Conservation (phyloP, 2,797 vertebrate species). For the Sebastes glaucus region DNA sequence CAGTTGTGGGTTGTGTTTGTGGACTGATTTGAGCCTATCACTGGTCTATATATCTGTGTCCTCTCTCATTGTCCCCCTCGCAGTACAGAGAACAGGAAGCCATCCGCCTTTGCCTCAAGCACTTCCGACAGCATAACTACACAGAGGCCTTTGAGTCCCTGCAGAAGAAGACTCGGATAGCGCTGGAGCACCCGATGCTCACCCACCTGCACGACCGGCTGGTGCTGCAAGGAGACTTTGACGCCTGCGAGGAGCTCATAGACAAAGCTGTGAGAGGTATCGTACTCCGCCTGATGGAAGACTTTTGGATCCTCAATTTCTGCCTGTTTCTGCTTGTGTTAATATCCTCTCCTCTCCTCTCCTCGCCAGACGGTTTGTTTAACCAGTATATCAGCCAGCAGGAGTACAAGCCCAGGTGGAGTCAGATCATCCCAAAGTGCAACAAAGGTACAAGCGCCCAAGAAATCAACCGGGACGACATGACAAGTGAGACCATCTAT, state of each 20-base stretch:
- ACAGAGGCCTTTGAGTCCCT: conserved; percentile 98
- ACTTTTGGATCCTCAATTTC: no score
- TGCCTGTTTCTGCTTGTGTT: not conserved
- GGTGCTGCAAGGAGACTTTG: conserved; percentile 96
- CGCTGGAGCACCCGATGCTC: conserved; percentile 96
- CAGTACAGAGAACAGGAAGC: conserved; percentile 99
- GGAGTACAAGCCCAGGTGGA: conserved; percentile 99
- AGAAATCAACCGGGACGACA: conserved; percentile 71
- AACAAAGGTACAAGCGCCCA: conserved; percentile 90
- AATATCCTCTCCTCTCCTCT: not conserved
- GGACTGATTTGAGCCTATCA: not conserved
- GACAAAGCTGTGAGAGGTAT: conserved; percentile 98
- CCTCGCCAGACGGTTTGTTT: conserved; percentile 92
- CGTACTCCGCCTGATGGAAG: not conserved
- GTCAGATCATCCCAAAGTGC: conserved; percentile 98
- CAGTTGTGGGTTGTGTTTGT: not conserved
- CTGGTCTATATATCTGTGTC: no score
- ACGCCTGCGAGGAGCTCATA: conserved; percentile 96
- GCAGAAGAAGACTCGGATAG: conserved; percentile 98
- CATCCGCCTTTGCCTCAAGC: conserved; percentile 98
- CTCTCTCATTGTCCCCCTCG: conserved; percentile 32
- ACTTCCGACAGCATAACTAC: conserved; percentile 99
- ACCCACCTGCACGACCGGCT: conserved; percentile 97
- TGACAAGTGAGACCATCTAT: conserved; percentile 72
- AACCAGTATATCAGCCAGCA: conserved; percentile 99